Evolutionary conservation across 2,888 invertebrate genomes (phyloP).

Genomic region (Calameuta idolon): DNA sequence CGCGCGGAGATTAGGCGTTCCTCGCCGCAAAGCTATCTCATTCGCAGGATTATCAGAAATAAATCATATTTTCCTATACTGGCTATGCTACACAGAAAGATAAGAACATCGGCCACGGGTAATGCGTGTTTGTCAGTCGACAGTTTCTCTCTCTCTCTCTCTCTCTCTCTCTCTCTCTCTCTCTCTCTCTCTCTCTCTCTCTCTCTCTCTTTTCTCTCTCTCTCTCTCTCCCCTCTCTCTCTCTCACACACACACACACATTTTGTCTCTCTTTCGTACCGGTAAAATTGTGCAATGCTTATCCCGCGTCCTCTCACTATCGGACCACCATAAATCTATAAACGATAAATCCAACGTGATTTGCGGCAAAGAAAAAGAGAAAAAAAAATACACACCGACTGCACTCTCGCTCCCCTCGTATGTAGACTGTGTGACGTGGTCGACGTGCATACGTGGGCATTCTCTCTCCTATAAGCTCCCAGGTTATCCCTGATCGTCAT

Average conservation of each 20-base stretch:
- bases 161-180: too few relatives aligned
- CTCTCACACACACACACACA: too few relatives aligned
- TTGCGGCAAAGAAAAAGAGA: conserved; percentile 30
- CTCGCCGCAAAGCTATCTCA: conserved; percentile 62
- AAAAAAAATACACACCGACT: too few relatives aligned
- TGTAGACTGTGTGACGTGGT: too few relatives aligned
- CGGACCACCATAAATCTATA: conserved; percentile 56
- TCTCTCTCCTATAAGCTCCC: too few relatives aligned
- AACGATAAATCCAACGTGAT: conserved; percentile 57
- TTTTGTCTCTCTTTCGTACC: not conserved
- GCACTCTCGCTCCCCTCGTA: too few relatives aligned
- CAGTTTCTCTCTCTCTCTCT: not conserved
- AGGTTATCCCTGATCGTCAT: too few relatives aligned
- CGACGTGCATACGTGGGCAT: too few relatives aligned
- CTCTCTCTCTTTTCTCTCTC: too few relatives aligned
- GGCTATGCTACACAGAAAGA: conserved; percentile 39
- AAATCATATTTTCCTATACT: conserved; percentile 65
- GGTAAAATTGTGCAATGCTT: conserved; percentile 45
- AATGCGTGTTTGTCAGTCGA: conserved; percentile 42
- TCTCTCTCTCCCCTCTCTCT: too few relatives aligned
- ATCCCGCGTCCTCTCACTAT: conserved; percentile 36
- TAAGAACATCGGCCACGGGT: conserved; percentile 44
- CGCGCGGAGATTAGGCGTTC: conserved; percentile 52
- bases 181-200: too few relatives aligned
- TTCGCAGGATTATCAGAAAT: conserved; percentile 65